These are phyloP conservation scores for Toxostoma redivivum DNA, from an alignment of 2,113 vertebrate species.

Conservation along the genomic window DNA sequence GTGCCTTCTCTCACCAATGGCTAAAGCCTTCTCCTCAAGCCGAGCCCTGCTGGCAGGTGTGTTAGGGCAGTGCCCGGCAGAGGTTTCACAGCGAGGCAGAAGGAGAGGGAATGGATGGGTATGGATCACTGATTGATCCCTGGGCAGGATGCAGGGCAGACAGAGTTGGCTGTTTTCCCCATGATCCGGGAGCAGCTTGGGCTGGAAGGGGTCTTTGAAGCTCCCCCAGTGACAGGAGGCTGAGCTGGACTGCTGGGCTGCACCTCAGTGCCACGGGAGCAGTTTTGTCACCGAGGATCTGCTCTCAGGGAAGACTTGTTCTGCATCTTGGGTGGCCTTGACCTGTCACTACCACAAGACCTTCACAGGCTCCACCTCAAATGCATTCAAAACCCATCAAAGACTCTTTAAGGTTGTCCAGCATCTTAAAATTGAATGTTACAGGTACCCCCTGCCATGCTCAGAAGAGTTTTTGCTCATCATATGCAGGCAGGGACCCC, in stretches of 20 bases:
- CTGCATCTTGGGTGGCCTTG: background rate
- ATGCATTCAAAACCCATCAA: background rate
- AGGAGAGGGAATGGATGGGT: background rate
- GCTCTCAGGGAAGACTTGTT: background rate
- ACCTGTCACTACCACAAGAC: background rate
- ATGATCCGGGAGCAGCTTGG: accelerated
- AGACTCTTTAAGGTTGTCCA: background rate
- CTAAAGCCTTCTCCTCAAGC: background rate
- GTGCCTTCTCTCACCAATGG: background rate
- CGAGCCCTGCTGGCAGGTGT: background rate
- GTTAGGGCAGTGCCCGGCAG: background rate
- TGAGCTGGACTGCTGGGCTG: background rate
- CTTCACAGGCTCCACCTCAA: background rate
- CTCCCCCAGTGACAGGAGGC: background rate
- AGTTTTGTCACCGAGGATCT: background rate
- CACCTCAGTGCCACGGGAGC: too few species aligned
- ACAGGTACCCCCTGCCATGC: background rate
- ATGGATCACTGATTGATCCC: background rate
- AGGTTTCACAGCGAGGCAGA: background rate
- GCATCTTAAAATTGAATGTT: background rate
- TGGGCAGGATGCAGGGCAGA: background rate
- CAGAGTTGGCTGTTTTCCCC: background rate
- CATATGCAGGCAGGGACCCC: background rate
- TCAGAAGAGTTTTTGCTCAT: background rate
- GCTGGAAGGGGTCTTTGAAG: background rate